Evolutionary conservation across 2,797 vertebrate species (phyloP).

Genomic region (Sparus aurata): DNA sequence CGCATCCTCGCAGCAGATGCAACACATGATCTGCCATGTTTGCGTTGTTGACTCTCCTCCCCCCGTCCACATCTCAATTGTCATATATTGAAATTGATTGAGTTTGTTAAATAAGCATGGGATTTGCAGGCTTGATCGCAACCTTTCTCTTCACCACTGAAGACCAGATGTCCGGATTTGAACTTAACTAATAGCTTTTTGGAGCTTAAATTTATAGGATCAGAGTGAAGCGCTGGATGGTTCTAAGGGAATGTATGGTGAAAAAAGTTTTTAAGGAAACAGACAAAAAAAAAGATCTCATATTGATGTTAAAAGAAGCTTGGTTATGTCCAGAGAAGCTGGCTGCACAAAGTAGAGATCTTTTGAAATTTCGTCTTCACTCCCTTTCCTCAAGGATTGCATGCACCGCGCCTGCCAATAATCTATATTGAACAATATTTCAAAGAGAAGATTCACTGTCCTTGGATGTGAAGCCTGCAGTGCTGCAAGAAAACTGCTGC

Average conservation of each 20-base stretch:
- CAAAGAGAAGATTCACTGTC: conserved; percentile 45
- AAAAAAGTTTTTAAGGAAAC: conserved; percentile 7
- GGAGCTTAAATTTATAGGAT: background rate
- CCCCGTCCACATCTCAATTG: conserved; percentile 22
- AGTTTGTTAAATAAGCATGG: background rate
- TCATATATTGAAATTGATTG: conserved; percentile 9
- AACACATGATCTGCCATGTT: conserved; percentile 25
- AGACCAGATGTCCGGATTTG: background rate
- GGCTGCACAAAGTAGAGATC: conserved; percentile 13
- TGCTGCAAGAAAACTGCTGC: conserved; percentile 28
- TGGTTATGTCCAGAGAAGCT: conserved; percentile 1
- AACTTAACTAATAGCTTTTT: background rate
- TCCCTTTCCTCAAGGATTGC: conserved; percentile 11
- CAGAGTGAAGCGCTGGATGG: background rate
- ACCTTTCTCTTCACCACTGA: background rate
- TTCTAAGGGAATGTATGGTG: conserved; percentile 8
- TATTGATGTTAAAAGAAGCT: conserved; percentile 16
- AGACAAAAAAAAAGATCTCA: conserved; percentile 3
- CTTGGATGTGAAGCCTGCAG: conserved; percentile 30
- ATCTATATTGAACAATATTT: conserved; percentile 51
- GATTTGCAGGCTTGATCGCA: conserved; percentile 5
- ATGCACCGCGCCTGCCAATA: conserved; percentile 37
- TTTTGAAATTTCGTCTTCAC: conserved; percentile 10
- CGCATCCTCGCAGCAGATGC: conserved; percentile 23
- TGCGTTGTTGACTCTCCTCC: conserved; percentile 40